Evolutionary conservation across 2,113 vertebrate species (phyloP).

Genomic region (Castor canadensis): DNA sequence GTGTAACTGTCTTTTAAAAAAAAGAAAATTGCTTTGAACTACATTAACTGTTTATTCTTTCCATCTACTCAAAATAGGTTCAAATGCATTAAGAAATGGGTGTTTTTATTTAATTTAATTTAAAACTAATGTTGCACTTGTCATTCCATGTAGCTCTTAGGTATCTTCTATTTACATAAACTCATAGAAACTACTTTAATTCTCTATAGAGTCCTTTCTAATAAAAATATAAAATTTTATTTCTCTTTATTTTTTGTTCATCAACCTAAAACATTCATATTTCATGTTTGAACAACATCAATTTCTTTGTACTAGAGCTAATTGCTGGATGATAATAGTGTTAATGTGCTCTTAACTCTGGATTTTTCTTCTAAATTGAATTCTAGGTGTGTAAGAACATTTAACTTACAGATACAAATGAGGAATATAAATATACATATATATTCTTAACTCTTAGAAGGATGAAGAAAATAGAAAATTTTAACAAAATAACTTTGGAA

Average conservation of each 20-base stretch:
- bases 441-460: too few species aligned
- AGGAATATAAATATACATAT: too few species aligned
- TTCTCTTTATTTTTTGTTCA: background rate
- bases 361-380: background rate
- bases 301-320: background rate
- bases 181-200: background rate
- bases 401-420: too few species aligned
- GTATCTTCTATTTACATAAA: background rate
- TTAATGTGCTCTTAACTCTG: background rate
- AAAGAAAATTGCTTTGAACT: slow-evolving; percentile 19
- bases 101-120: background rate
- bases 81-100: background rate
- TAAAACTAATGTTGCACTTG: background rate
- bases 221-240: background rate
- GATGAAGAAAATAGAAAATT: background rate
- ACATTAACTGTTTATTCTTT: background rate
- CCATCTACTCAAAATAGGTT: background rate
- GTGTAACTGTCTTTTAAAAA: background rate
- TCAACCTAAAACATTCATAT: background rate
- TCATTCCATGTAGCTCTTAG: background rate
- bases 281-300: background rate
- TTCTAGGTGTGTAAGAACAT: too few species aligned
- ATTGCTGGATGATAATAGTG: background rate
- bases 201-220: background rate
- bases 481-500: too few species aligned